Evolutionary conservation across 2,888 invertebrate genomes (phyloP).

Genomic region (Chromoteleia sp.): DNA sequence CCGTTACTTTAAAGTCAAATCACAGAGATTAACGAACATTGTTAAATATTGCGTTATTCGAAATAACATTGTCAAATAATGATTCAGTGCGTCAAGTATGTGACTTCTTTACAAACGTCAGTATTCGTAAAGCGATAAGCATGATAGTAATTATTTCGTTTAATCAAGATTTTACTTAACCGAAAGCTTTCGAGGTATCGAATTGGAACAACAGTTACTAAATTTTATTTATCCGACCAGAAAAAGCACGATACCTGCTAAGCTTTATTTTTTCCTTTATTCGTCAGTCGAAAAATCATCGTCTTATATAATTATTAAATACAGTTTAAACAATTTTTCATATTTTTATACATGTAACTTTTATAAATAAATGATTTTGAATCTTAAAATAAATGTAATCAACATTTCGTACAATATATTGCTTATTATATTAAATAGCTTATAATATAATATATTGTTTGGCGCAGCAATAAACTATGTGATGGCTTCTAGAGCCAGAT

Average conservation of each 20-base stretch:
- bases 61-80: conserved; percentile 12
- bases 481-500: too few relatives aligned
- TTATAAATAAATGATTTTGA: too few relatives aligned
- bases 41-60: conserved; percentile 22
- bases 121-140: conserved; percentile 40
- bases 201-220: conserved; percentile 10
- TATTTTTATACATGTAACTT: too few relatives aligned
- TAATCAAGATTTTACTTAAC: conserved; percentile 42
- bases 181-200: conserved; percentile 43
- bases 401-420: too few relatives aligned
- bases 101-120: conserved; percentile 19
- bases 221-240: conserved; percentile 15
- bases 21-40: not conserved
- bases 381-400: too few relatives aligned
- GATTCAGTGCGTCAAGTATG: conserved; percentile 17
- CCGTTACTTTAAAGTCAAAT: not conserved
- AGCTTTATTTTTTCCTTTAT: conserved; percentile 27
- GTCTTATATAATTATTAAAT: too few relatives aligned
- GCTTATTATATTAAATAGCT: too few relatives aligned
- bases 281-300: too few relatives aligned
- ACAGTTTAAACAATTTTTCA: too few relatives aligned
- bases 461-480: too few relatives aligned
- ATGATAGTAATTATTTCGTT: conserved; percentile 40
- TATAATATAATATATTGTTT: too few relatives aligned
- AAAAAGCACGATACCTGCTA: conserved; percentile 13